Percentiles rank a stretch among this genome's conserved stretches.
These are phyloP conservation scores for Antidorcas marsupialis DNA, from an alignment of 2,113 vertebrate genomes.

Conservation along the genomic window DNA sequence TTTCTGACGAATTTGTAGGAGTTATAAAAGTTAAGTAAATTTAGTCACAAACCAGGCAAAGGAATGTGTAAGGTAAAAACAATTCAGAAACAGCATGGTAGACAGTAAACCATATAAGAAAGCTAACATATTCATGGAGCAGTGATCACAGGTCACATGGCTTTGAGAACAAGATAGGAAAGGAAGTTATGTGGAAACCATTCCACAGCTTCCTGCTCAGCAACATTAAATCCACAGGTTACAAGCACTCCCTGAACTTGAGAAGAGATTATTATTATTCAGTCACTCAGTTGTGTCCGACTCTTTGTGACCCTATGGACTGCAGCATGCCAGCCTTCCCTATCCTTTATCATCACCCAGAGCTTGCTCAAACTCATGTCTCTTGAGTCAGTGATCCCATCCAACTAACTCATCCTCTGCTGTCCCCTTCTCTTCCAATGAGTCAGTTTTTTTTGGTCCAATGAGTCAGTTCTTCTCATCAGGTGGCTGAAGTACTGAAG, in stretches of 20 bases:
- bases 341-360: not conserved
- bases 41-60: not conserved
- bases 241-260: not conserved
- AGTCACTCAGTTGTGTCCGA: not conserved
- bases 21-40: not conserved
- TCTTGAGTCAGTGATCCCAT: not conserved
- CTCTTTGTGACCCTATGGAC: not conserved
- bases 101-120: not conserved
- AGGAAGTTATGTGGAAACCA: rapidly evolving
- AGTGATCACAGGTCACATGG: not conserved
- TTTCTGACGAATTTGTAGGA: not conserved
- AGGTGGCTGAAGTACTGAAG: not conserved
- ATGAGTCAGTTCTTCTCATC: not conserved
- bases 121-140: not conserved
- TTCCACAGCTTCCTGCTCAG: not conserved
- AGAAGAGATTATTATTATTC: not conserved
- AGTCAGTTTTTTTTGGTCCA: rapidly evolving
- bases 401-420: not conserved
- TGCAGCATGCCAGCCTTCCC: not conserved
- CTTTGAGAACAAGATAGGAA: not conserved
- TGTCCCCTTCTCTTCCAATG: not conserved
- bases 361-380: not conserved
- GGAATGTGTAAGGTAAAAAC: not conserved
- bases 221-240: not conserved
- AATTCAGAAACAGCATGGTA: not conserved